Percentiles rank a stretch among this genome's conserved stretches.
These are phyloP conservation scores for Agrypnia vestita DNA, from an alignment of 1,140 invertebrate genomes.

Conservation along the genomic window DNA sequence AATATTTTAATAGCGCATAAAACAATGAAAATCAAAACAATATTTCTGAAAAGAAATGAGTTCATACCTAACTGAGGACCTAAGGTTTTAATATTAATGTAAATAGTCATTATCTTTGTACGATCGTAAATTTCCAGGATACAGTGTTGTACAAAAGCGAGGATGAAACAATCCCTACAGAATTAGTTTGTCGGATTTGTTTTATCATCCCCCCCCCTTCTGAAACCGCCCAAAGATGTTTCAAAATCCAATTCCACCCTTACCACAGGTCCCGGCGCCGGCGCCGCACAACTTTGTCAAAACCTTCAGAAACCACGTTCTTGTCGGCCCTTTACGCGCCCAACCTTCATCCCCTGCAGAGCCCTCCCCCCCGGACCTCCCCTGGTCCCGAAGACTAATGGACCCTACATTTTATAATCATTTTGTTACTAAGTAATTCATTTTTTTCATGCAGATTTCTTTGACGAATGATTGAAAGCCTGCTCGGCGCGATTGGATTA, in stretches of 20 bases:
- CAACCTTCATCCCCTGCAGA: constrained; percentile 16
- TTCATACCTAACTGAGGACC: too few relatives aligned
- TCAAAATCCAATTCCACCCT: constrained; percentile 57
- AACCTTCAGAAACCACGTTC: constrained; percentile 56
- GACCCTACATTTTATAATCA: too few relatives aligned
- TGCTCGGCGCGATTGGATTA: too few relatives aligned
- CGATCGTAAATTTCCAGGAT: too few relatives aligned
- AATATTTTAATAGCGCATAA: too few relatives aligned
- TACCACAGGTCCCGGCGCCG: constrained; percentile 6
- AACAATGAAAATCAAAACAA: too few relatives aligned
- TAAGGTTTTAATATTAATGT: too few relatives aligned
- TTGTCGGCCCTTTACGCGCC: constrained; percentile 46
- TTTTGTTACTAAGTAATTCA: too few relatives aligned
- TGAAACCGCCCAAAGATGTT: constrained; percentile 53
- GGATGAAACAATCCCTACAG: constrained; percentile 21
- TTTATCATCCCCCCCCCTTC: constrained; percentile 3
- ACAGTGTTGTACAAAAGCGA: neutral
- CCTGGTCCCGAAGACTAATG: neutral
- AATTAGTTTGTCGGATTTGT: constrained; percentile 34
- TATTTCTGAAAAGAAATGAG: too few relatives aligned
- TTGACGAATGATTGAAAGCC: too few relatives aligned
- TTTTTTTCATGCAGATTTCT: too few relatives aligned
- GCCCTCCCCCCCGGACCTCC: neutral
- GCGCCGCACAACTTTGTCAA: constrained; percentile 55
- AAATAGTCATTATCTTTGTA: too few relatives aligned